A percentile compares a stretch with the other conserved stretches of the same genome.
Conservation (phyloP, 2,113 vertebrate species). For the Cyprinodon tularosa region DNA sequence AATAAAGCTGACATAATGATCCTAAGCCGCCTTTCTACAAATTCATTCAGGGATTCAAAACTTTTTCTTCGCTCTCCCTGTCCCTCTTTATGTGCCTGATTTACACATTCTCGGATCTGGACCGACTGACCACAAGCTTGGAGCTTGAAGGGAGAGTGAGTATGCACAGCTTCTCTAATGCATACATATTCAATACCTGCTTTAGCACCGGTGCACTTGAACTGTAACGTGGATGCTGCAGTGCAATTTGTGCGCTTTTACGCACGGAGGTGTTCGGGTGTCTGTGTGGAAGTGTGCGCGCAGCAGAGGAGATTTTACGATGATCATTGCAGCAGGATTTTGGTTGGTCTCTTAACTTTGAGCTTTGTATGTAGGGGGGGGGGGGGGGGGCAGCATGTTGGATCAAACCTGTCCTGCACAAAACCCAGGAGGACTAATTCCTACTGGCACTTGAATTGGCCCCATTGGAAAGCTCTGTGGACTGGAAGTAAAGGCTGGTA, state of each 20-base stretch:
- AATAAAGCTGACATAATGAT: conserved; percentile 98
- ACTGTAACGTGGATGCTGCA: neutral
- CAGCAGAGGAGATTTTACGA: conserved; percentile 30
- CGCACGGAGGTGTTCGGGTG: conserved; percentile 15
- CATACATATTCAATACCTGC: conserved; percentile 14
- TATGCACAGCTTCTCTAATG: conserved; percentile 31
- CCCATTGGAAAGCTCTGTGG: conserved; percentile 86
- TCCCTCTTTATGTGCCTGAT: conserved; percentile 74
- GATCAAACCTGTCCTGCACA: conserved; percentile 84
- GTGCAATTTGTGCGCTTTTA: conserved; percentile 22
- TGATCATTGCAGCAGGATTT: conserved; percentile 47
- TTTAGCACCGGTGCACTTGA: neutral
- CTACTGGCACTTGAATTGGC: conserved; percentile 89
- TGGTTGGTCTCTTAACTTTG: conserved; percentile 38
- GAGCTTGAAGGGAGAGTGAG: conserved; percentile 56
- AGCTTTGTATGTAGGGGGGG: conserved; percentile 1
- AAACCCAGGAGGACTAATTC: conserved; percentile 85
- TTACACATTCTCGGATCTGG: conserved; percentile 89
- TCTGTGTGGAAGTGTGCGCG: conserved; percentile 30
- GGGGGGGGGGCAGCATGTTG: conserved; percentile 52
- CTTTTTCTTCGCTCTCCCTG: conserved; percentile 78
- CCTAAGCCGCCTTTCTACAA: conserved; percentile 96
- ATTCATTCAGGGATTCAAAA: conserved; percentile 98
- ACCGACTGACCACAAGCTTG: conserved; percentile 36
- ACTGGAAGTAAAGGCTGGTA: conserved; percentile 88